These are phyloP conservation scores for Catajapyx aquilonaris DNA, from an alignment of 1,140 invertebrate genomes.

Conservation along the genomic window DNA sequence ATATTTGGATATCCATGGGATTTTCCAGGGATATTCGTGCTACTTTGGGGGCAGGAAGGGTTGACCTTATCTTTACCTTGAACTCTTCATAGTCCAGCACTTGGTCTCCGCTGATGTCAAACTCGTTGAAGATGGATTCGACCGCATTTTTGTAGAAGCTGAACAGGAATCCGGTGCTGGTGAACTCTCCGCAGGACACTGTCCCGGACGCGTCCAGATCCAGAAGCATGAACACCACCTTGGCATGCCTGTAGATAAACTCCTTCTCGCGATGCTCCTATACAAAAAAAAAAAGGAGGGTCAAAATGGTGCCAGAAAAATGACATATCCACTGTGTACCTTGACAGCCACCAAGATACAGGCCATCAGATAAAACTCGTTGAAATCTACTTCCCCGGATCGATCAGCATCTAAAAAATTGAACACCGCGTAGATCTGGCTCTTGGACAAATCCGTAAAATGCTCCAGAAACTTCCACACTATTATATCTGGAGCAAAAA, in stretches of 20 bases:
- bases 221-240: constrained; percentile 17
- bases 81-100: constrained; percentile 17
- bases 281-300: constrained; percentile 1
- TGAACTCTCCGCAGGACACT: constrained; percentile 15
- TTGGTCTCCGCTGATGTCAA: constrained; percentile 18
- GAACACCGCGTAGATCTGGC: constrained; percentile 8
- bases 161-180: constrained; percentile 16
- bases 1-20: too few species aligned
- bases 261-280: constrained; percentile 17
- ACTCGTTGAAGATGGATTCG: constrained; percentile 16
- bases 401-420: constrained; percentile 11
- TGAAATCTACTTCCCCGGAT: constrained; percentile 13
- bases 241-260: constrained; percentile 17
- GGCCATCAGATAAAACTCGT: constrained; percentile 12
- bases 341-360: constrained; percentile 11
- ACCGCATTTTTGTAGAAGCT: constrained; percentile 15
- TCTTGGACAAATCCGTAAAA: constrained; percentile 7
- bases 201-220: constrained; percentile 16
- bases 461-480: too few species aligned
- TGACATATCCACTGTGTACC: constrained; percentile 6
- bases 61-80: constrained; percentile 7
- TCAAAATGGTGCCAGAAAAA: neutral
- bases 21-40: too few species aligned
- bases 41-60: neutral
- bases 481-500: too few species aligned